Percentiles rank a stretch among this genome's conserved stretches.
Evolutionary conservation across 1,140 invertebrate genomes (phyloP).

Genomic region (Bombus polaris): DNA sequence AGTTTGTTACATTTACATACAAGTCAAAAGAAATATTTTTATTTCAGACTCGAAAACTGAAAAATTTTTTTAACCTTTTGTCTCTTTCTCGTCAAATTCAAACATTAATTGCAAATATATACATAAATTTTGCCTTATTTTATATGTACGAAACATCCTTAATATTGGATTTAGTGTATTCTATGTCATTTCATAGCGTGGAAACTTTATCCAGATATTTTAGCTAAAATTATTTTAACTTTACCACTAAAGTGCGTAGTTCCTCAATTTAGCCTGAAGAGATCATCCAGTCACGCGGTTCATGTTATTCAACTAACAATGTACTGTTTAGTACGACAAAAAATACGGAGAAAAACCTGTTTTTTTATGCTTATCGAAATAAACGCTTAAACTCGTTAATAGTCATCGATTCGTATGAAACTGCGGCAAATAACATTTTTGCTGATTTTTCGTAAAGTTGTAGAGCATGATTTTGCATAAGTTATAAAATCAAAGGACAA

Average conservation of each 20-base stretch:
- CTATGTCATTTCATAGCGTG: not conserved
- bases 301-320: no score
- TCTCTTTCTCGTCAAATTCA: no score
- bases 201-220: constrained; percentile 30
- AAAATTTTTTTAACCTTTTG: no score
- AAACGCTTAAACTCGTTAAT: not conserved
- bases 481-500: not conserved
- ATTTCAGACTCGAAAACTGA: not conserved
- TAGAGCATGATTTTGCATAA: not conserved
- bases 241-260: constrained; percentile 64
- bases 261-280: constrained; percentile 40
- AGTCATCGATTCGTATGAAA: not conserved
- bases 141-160: not conserved
- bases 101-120: no score
- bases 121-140: not conserved
- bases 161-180: not conserved
- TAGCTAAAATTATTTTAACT: constrained; percentile 59
- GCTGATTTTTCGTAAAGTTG: not conserved
- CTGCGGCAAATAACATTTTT: no score
- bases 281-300: no score
- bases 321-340: not conserved
- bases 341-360: not conserved
- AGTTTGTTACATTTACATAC: not conserved
- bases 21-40: not conserved
- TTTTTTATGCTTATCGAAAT: not conserved